phyloP scores from a whole-genome alignment of 2,797 vertebrate species.

The Betta splendens region DNA sequence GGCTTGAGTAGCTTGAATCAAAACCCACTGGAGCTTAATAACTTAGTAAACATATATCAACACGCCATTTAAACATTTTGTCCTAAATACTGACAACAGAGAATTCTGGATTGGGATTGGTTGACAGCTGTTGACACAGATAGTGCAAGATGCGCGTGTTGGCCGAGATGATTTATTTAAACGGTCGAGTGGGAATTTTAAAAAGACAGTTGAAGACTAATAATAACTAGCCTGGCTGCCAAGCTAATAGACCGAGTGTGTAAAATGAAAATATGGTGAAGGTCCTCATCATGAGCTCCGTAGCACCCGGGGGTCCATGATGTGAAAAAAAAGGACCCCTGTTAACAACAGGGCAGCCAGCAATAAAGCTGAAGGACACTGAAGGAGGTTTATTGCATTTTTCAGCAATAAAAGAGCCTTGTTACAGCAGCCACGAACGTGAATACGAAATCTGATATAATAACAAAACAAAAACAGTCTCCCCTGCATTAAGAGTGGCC shows the following conservation, averaged over 20 bases:
- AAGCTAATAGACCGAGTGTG: not conserved
- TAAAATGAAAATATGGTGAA: constrained; percentile 5
- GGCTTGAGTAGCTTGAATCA: not conserved
- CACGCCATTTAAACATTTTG: too few species aligned
- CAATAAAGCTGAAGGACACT: constrained; percentile 17
- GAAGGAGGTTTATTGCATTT: constrained; percentile 44
- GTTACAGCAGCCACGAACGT: constrained; percentile 19
- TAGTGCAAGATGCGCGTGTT: too few species aligned
- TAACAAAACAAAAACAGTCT: constrained; percentile 47
- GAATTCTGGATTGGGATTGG: too few species aligned
- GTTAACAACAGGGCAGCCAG: constrained; percentile 29
- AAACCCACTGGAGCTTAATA: not conserved
- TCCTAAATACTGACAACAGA: too few species aligned
- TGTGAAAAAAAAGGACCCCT: constrained; percentile 21
- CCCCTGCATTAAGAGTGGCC: constrained; percentile 31
- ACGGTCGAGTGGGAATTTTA: not conserved
- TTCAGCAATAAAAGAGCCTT: constrained; percentile 24
- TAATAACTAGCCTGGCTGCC: not conserved
- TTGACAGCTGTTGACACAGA: too few species aligned
- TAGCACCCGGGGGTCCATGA: constrained; percentile 9
- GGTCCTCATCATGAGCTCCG: not conserved
- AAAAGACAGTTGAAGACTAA: too few species aligned
- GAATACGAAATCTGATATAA: constrained; percentile 37
- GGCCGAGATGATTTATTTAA: too few species aligned
- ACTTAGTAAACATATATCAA: too few species aligned